Percentiles rank a stretch among this genome's conserved stretches.
phyloP scores from a whole-genome alignment of 2,797 vertebrate genomes.

The Brotula barbata region DNA sequence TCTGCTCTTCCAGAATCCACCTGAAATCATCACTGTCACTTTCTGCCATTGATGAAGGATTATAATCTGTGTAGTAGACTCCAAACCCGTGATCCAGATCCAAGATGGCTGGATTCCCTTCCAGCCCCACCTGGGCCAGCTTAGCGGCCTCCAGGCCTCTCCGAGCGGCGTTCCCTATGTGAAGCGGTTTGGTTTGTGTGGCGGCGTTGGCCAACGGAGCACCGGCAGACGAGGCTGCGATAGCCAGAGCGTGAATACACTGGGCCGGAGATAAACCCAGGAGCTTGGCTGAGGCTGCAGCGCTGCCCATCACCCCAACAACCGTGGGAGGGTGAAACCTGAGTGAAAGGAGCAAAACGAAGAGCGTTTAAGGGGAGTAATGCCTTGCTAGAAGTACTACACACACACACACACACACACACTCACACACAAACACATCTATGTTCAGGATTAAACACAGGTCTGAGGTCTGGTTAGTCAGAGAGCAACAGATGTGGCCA shows the following conservation, averaged over 20 bases:
- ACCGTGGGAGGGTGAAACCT: slow-evolving; percentile 94
- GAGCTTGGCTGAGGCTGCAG: slow-evolving; percentile 89
- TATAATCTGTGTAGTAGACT: slow-evolving; percentile 89
- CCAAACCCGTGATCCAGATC: slow-evolving; percentile 85
- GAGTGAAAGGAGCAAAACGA: slow-evolving; percentile 9
- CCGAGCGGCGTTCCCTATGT: slow-evolving; percentile 86
- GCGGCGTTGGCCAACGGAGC: slow-evolving; percentile 92
- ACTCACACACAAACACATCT: too few relatives aligned
- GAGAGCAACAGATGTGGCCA: too few relatives aligned
- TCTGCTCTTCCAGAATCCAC: slow-evolving; percentile 89
- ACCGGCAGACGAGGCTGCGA: slow-evolving; percentile 90
- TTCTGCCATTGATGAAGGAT: slow-evolving; percentile 72
- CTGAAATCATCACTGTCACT: slow-evolving; percentile 70
- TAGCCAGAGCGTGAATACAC: slow-evolving; percentile 85
- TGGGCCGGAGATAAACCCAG: slow-evolving; percentile 78
- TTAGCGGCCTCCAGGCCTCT: slow-evolving; percentile 87
- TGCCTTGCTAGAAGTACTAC: not conserved
- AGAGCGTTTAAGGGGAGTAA: not conserved
- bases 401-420: too few relatives aligned
- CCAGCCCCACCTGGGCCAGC: slow-evolving; percentile 84
- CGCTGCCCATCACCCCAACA: slow-evolving; percentile 91
- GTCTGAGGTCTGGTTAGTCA: too few relatives aligned
- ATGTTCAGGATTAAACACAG: too few relatives aligned
- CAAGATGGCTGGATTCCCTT: slow-evolving; percentile 86
- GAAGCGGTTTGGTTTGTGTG: slow-evolving; percentile 93